A percentile compares a stretch with the other conserved stretches of the same genome.
phyloP scores from a whole-genome alignment of 2,113 vertebrate species.

The Barnardius zonarius region DNA sequence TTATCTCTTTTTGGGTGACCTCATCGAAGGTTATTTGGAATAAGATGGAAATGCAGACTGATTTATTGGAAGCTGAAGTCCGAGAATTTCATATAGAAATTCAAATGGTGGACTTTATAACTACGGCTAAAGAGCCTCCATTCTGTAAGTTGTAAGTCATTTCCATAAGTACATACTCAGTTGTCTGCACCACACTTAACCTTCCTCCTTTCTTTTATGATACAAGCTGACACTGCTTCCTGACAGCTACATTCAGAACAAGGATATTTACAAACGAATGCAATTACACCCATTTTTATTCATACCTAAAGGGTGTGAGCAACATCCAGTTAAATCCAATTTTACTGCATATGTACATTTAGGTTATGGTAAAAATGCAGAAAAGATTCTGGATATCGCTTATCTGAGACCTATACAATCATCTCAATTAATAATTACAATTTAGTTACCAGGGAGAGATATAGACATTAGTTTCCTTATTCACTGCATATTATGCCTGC shows the following conservation, averaged over 20 bases:
- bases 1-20: constrained; percentile 43
- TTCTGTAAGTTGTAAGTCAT: background rate
- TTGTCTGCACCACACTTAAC: background rate
- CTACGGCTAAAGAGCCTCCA: background rate
- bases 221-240: background rate
- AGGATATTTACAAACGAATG: background rate
- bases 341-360: background rate
- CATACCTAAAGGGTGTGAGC: background rate
- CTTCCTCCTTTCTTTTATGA: background rate
- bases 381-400: background rate
- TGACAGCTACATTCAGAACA: background rate
- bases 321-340: background rate
- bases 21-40: constrained; percentile 23
- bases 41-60: background rate
- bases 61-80: constrained; percentile 27
- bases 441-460: background rate
- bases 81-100: background rate
- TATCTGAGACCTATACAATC: background rate
- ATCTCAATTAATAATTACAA: background rate
- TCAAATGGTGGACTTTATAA: background rate
- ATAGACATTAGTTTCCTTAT: background rate
- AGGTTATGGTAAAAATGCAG: background rate
- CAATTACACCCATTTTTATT: background rate
- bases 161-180: background rate
- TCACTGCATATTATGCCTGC: background rate